phyloP scores from a whole-genome alignment of 2,113 vertebrate species.

The Andinoacara biseriatus region DNA sequence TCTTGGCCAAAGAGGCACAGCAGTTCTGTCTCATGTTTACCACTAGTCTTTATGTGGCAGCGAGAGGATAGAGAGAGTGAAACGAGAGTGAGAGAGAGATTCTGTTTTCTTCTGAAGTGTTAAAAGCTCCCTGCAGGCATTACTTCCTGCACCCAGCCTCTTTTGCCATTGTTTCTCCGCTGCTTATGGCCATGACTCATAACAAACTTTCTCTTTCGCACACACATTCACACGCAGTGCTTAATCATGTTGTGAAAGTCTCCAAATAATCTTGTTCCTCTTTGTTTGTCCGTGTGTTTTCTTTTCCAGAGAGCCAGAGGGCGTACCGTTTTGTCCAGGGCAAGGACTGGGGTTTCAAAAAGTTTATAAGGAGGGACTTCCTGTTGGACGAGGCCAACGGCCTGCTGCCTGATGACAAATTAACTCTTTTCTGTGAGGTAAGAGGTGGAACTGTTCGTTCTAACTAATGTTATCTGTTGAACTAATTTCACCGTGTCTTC shows the following conservation, averaged over 20 bases:
- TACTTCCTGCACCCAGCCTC: constrained; percentile 69
- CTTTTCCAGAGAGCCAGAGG: constrained; percentile 87
- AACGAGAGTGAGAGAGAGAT: constrained; percentile 25
- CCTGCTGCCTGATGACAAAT: constrained; percentile 91
- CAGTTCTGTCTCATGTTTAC: constrained; percentile 69
- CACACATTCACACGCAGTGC: constrained; percentile 42
- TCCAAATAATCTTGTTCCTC: constrained; percentile 38
- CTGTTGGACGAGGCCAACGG: constrained; percentile 91
- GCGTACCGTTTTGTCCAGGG: constrained; percentile 92
- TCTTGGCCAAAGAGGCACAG: constrained; percentile 65
- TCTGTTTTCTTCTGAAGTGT: constrained; percentile 73
- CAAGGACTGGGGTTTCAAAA: constrained; percentile 96
- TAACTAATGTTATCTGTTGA: neutral
- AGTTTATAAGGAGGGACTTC: constrained; percentile 92
- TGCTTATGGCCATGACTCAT: constrained; percentile 67
- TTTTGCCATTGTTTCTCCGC: constrained; percentile 66
- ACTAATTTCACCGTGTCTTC: constrained; percentile 7
- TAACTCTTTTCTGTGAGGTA: constrained; percentile 94
- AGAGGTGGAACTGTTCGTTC: constrained; percentile 30
- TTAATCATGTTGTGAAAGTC: constrained; percentile 47
- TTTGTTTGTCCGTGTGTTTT: constrained; percentile 51
- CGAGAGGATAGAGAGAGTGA: constrained; percentile 44
- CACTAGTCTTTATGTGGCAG: constrained; percentile 67
- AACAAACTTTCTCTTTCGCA: constrained; percentile 59
- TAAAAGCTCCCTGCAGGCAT: constrained; percentile 75